Percentiles rank a stretch among this genome's conserved stretches.
Evolutionary conservation across 2,888 invertebrate species (phyloP).

Genomic region (Thecophora atra): DNA sequence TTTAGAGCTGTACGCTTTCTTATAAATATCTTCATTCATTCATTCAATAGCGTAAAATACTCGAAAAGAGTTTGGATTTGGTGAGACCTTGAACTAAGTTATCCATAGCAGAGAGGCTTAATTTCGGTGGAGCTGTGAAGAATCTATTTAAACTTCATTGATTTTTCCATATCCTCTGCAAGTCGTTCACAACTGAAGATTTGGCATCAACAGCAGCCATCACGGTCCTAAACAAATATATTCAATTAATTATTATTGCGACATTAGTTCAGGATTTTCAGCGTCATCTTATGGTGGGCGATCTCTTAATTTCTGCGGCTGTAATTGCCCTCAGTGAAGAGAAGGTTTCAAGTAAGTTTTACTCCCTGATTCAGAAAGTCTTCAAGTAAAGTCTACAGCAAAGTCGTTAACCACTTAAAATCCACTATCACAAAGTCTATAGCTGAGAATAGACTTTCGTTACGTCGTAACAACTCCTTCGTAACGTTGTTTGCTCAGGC

Average conservation of each 20-base stretch:
- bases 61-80: not conserved
- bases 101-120: not conserved
- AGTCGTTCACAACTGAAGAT: not conserved
- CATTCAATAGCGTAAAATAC: not conserved
- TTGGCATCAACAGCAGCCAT: not conserved
- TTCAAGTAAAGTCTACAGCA: too few species aligned
- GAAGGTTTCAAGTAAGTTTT: slow-evolving; percentile 45
- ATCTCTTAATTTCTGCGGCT: slow-evolving; percentile 59
- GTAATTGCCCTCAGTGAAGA: slow-evolving; percentile 58
- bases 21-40: not conserved
- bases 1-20: slow-evolving; percentile 37
- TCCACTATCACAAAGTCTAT: too few species aligned
- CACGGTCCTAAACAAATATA: slow-evolving; percentile 7
- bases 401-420: too few species aligned
- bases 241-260: slow-evolving; percentile 16
- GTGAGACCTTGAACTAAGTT: not conserved
- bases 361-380: too few species aligned
- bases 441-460: too few species aligned
- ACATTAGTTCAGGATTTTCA: slow-evolving; percentile 33
- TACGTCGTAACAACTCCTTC: too few species aligned
- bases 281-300: slow-evolving; percentile 63
- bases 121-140: not conserved
- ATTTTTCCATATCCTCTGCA: not conserved
- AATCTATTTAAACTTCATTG: not conserved
- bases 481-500: too few species aligned